Conservation (phyloP, 2,797 vertebrate species). For the Meda fulgida region DNA sequence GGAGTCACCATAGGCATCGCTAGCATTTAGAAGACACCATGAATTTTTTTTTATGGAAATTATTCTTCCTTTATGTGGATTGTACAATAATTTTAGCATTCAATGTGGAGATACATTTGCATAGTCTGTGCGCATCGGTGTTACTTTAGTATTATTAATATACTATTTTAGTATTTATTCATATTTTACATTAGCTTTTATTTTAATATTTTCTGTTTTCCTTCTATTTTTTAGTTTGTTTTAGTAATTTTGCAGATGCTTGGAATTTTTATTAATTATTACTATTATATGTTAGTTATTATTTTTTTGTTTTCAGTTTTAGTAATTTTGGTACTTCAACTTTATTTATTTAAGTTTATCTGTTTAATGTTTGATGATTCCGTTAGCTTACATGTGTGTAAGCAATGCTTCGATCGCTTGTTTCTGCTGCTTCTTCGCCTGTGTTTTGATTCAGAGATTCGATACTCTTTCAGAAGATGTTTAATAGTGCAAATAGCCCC, state of each 20-base stretch:
- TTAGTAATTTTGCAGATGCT: background rate
- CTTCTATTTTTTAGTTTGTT: background rate
- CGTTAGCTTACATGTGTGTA: too few species aligned
- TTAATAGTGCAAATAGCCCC: too few species aligned
- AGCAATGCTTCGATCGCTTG: too few species aligned
- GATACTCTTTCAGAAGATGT: too few species aligned
- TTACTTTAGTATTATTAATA: background rate
- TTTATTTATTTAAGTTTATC: too few species aligned
- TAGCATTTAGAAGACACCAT: background rate
- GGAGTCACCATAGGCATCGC: background rate
- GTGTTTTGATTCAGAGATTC: too few species aligned
- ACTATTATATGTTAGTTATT: background rate
- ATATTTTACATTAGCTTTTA: background rate
- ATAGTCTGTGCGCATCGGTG: background rate
- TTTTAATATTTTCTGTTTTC: background rate
- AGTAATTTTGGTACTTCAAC: background rate
- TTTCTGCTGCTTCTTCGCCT: too few species aligned
- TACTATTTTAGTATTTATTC: background rate
- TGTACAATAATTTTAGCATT: background rate
- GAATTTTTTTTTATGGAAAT: too few species aligned
- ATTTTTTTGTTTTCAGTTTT: background rate
- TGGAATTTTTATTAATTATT: background rate
- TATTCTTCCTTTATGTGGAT: background rate
- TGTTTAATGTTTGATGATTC: too few species aligned
- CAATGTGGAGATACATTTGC: background rate